Conservation (phyloP, 2,888 invertebrate genomes). For the Plutella xylostella region DNA sequence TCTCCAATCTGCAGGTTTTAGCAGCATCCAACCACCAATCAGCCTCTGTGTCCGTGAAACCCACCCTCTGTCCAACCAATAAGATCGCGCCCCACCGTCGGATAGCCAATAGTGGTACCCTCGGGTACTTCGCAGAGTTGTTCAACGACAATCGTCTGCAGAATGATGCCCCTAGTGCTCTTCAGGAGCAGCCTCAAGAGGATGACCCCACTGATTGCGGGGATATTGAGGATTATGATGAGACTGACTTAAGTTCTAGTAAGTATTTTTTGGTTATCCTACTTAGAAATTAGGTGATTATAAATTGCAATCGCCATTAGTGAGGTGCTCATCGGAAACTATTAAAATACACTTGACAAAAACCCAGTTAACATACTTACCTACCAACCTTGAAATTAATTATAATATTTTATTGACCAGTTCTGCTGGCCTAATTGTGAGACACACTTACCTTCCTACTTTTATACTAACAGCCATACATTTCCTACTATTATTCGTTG, state of each 20-base stretch:
- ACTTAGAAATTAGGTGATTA: neutral
- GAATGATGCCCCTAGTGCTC: conserved; percentile 24
- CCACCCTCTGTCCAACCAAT: conserved; percentile 50
- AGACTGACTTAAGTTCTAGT: conserved; percentile 54
- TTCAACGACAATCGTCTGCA: conserved; percentile 28
- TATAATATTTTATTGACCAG: no score
- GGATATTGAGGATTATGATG: conserved; percentile 59
- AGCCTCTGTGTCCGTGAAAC: conserved; percentile 39
- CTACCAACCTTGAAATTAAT: no score
- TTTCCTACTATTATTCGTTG: neutral
- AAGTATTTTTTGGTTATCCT: no score
- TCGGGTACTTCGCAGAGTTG: conserved; percentile 31
- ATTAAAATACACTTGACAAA: neutral
- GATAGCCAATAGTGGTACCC: conserved; percentile 30
- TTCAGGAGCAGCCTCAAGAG: conserved; percentile 44
- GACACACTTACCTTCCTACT: no score
- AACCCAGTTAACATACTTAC: neutral
- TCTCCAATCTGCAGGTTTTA: no score
- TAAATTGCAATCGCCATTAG: neutral
- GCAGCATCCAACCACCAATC: neutral
- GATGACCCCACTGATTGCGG: conserved; percentile 52
- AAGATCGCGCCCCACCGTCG: conserved; percentile 53
- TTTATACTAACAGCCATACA: no score
- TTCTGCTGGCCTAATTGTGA: no score
- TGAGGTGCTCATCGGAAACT: neutral